Percentiles rank a stretch among this genome's conserved stretches.
phyloP scores from a whole-genome alignment of 2,797 vertebrate genomes.

The Synaphobranchus kaupii region DNA sequence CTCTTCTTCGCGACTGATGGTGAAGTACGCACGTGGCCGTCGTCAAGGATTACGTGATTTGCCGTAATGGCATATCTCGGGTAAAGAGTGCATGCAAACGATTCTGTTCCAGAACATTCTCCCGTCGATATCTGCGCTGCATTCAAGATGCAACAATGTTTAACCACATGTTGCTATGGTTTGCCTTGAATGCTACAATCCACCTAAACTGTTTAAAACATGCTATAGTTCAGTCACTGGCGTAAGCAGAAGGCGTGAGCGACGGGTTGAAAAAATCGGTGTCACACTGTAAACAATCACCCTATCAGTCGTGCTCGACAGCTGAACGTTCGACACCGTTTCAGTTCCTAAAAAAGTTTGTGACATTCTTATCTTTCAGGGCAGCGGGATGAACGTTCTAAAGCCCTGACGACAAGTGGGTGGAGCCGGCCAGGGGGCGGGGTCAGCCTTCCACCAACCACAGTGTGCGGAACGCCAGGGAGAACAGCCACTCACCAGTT shows the following conservation, averaged over 20 bases:
- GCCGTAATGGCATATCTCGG: background rate
- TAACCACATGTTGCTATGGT: background rate
- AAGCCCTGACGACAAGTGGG: background rate
- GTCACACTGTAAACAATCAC: too few species aligned
- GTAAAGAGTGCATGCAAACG: background rate
- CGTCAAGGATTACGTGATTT: background rate
- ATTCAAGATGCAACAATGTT: background rate
- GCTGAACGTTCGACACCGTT: too few species aligned
- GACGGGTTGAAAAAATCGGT: too few species aligned
- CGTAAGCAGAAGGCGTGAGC: too few species aligned
- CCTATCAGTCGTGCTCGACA: too few species aligned
- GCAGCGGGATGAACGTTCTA: background rate
- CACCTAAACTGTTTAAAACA: background rate
- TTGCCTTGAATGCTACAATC: background rate
- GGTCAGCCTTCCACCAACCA: background rate
- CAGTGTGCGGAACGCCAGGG: background rate
- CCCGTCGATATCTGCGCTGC: too few species aligned
- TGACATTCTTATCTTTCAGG: too few species aligned
- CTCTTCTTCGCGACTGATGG: background rate
- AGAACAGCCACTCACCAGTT: constrained; percentile 78
- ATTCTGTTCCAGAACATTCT: background rate
- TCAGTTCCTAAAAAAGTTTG: too few species aligned
- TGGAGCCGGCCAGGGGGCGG: background rate
- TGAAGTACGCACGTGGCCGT: background rate
- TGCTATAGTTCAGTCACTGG: background rate